Conservation (phyloP, 2,113 vertebrate genomes). For the Myodes glareolus region DNA sequence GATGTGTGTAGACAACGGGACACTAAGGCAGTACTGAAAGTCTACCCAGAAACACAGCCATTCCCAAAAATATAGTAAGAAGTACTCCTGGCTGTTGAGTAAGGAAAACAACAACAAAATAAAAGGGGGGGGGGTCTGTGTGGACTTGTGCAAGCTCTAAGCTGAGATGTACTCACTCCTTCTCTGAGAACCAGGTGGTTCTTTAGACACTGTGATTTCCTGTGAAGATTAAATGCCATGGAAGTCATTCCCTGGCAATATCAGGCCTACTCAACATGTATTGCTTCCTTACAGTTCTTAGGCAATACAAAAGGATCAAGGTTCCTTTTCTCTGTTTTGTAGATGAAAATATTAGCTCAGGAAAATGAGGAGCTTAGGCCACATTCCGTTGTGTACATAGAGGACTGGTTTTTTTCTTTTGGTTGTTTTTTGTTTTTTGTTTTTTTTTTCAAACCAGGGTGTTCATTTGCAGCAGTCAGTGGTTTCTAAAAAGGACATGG, state of each 20-base stretch:
- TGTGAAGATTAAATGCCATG: background rate
- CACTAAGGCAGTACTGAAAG: background rate
- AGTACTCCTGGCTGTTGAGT: background rate
- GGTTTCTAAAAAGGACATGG: background rate
- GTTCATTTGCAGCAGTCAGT: background rate
- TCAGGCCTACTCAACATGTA: background rate
- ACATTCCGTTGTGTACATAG: background rate
- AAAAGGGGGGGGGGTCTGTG: background rate
- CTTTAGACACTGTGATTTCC: background rate
- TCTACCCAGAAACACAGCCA: background rate
- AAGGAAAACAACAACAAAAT: background rate
- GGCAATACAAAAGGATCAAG: background rate
- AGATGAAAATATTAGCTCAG: slow-evolving; percentile 16
- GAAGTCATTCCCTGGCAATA: background rate
- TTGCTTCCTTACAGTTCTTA: background rate
- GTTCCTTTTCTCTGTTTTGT: background rate
- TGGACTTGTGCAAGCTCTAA: background rate
- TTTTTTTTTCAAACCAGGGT: background rate
- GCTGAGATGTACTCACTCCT: background rate
- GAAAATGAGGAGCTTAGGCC: background rate
- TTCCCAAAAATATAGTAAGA: background rate
- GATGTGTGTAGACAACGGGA: background rate
- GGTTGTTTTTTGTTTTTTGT: background rate
- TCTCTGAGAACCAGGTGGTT: background rate
- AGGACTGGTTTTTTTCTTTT: background rate